phyloP scores from a whole-genome alignment of 2,888 invertebrate species.

The Ophioninae sp. region DNA sequence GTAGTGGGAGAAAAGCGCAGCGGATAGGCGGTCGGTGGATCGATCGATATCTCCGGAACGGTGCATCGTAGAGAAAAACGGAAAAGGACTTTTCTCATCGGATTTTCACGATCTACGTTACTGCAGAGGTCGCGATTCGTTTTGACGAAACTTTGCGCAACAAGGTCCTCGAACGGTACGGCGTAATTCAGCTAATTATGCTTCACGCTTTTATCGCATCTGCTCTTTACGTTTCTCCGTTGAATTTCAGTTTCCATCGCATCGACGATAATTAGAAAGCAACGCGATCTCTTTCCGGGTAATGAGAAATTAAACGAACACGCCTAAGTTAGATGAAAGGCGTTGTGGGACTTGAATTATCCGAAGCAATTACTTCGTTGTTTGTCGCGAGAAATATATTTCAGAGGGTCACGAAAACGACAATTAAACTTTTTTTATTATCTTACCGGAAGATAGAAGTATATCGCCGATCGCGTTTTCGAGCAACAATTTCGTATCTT shows the following conservation, averaged over 20 bases:
- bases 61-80: neutral
- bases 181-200: neutral
- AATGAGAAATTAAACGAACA: no score
- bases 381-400: no score
- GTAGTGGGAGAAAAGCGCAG: neutral
- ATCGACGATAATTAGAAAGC: no score
- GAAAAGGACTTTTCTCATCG: neutral
- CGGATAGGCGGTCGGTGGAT: neutral
- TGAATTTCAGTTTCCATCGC: no score
- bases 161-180: neutral
- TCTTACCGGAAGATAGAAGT: conserved; percentile 84
- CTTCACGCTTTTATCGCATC: no score
- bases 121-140: neutral
- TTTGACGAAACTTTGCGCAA: neutral
- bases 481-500: conserved; percentile 82
- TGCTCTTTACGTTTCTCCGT: no score
- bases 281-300: no score
- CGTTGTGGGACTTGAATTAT: no score
- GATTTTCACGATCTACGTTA: neutral
- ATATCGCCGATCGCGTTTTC: conserved; percentile 88
- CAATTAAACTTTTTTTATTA: neutral
- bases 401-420: neutral
- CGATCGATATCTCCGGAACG: neutral
- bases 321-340: no score
- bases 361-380: no score